Conservation (phyloP, 2,113 vertebrate genomes). For the Toxotes chatareus region DNA sequence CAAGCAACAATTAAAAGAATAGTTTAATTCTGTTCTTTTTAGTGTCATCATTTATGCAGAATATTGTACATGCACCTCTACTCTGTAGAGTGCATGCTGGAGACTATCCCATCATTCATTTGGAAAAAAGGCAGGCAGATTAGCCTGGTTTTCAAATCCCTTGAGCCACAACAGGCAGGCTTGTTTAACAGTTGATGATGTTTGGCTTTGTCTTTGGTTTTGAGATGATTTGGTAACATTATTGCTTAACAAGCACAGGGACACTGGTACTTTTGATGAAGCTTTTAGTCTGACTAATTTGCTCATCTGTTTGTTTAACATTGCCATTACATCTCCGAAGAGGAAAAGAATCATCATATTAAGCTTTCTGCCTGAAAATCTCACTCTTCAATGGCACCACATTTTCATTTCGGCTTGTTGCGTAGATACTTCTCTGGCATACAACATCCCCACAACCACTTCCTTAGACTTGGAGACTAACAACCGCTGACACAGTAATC, state of each 20-base stretch:
- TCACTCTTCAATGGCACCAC: background rate
- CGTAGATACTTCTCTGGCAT: background rate
- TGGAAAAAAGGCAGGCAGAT: no score
- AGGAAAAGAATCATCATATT: background rate
- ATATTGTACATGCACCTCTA: no score
- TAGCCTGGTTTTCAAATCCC: no score
- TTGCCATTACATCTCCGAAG: background rate
- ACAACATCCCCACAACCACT: background rate
- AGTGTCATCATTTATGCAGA: no score
- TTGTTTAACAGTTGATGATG: background rate
- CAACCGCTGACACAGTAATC: background rate
- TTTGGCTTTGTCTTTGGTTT: background rate
- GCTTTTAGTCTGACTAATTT: conserved; percentile 3
- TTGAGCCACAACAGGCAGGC: no score
- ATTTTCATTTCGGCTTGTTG: background rate
- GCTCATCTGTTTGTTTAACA: background rate
- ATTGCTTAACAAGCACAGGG: conserved; percentile 5
- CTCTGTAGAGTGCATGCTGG: no score
- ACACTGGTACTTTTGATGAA: background rate
- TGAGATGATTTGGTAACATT: background rate
- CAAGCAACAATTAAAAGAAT: no score
- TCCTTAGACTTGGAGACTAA: background rate
- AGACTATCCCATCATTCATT: no score
- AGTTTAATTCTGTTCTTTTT: no score
- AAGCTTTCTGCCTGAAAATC: background rate